Conservation (phyloP, 2,113 vertebrate genomes). For the Nipponia nippon region DNA sequence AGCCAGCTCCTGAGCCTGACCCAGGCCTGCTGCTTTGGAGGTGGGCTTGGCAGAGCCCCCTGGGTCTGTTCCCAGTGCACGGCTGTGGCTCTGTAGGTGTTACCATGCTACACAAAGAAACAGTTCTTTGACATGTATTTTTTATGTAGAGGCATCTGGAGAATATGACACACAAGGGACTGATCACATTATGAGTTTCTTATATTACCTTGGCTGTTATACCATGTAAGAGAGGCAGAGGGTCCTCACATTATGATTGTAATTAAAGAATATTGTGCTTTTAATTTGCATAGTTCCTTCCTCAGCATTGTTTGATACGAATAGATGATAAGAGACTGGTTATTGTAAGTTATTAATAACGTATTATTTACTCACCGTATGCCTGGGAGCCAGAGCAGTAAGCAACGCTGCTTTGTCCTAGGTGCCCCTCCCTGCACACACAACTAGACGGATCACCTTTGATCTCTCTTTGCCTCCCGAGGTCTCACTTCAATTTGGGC, state of each 20-base stretch:
- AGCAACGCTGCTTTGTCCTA: not conserved
- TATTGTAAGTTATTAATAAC: slow-evolving; percentile 48
- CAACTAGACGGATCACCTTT: not conserved
- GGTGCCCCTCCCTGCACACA: not conserved
- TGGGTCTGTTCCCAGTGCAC: accelerated
- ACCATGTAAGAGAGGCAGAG: not conserved
- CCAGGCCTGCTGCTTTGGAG: not conserved
- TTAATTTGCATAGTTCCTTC: slow-evolving; percentile 34
- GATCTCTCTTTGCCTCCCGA: not conserved
- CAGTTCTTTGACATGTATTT: not conserved
- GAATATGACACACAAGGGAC: not conserved
- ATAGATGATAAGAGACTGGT: not conserved
- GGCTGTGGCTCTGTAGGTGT: not conserved
- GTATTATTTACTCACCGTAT: not conserved
- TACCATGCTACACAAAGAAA: not conserved
- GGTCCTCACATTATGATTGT: not conserved
- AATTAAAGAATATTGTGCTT: slow-evolving; percentile 44
- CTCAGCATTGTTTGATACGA: not conserved
- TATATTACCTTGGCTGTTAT: not conserved
- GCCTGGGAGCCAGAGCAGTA: not conserved
- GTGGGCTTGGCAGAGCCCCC: not conserved
- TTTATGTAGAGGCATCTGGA: not conserved
- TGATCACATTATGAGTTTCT: not conserved
- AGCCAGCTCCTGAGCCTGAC: not conserved
- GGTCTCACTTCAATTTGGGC: not conserved